These are phyloP conservation scores for Esox niger DNA, from an alignment of 2,113 vertebrate genomes.

Conservation along the genomic window DNA sequence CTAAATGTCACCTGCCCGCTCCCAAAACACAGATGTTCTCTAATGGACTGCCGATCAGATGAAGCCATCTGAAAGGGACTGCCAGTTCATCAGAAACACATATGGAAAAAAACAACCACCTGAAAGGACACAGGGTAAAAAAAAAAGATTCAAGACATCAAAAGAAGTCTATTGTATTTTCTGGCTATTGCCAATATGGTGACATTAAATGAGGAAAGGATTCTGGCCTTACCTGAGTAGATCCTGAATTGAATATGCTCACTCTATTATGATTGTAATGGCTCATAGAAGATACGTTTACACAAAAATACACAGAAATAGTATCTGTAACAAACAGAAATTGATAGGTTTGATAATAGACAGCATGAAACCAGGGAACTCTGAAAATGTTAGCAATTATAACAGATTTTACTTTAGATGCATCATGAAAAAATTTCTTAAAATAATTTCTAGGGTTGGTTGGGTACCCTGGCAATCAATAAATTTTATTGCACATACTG, in stretches of 20 bases:
- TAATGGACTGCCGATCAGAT: slow-evolving; percentile 9
- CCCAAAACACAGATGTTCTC: neutral
- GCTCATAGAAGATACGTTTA: neutral
- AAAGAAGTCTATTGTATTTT: neutral
- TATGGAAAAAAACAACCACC: no score
- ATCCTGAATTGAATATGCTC: neutral
- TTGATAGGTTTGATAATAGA: neutral
- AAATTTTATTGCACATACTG: no score
- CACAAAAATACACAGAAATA: neutral
- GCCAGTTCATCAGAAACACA: no score
- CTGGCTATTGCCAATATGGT: neutral
- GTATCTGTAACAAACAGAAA: neutral
- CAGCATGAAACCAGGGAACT: neutral
- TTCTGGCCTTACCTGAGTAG: neutral
- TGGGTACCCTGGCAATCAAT: no score
- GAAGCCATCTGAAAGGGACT: no score
- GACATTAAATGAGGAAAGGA: neutral
- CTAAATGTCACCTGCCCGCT: neutral
- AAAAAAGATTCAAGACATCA: slow-evolving; percentile 13
- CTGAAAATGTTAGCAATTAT: neutral
- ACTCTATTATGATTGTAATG: neutral
- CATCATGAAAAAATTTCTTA: no score
- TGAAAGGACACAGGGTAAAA: neutral
- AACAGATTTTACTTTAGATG: no score
- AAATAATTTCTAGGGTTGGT: no score